Percentiles rank a stretch among this genome's conserved stretches.
These are phyloP conservation scores for Aporrectodea caliginosa DNA, from an alignment of 1,140 invertebrate genomes.

Conservation along the genomic window DNA sequence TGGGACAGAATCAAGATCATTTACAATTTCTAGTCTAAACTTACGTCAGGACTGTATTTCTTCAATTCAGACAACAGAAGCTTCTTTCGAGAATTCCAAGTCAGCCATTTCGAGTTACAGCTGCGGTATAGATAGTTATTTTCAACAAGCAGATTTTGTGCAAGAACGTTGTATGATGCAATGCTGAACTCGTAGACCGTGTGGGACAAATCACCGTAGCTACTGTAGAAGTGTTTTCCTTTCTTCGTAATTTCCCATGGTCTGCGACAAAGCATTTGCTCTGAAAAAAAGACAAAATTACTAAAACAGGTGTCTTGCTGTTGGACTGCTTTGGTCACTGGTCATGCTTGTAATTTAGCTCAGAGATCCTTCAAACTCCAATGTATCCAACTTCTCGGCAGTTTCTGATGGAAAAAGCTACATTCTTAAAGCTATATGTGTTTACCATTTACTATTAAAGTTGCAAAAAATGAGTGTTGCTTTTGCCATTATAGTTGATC, in stretches of 20 bases:
- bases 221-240: not conserved
- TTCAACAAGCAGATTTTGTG: slow-evolving; percentile 72
- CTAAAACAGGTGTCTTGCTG: too few species aligned
- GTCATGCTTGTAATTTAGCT: too few species aligned
- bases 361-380: too few species aligned
- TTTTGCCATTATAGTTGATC: too few species aligned
- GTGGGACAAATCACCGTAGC: not conserved
- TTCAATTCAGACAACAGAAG: slow-evolving; percentile 70
- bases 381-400: too few species aligned
- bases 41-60: slow-evolving; percentile 70
- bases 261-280: not conserved
- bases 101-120: slow-evolving; percentile 62
- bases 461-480: too few species aligned
- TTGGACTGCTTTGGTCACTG: too few species aligned
- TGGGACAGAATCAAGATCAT: too few species aligned
- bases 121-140: slow-evolving; percentile 71
- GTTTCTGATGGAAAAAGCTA: too few species aligned
- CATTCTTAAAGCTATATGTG: too few species aligned
- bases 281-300: not conserved
- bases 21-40: slow-evolving; percentile 39
- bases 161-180: slow-evolving; percentile 75
- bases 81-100: slow-evolving; percentile 68
- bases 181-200: slow-evolving; percentile 36
- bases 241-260: not conserved
- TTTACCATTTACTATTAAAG: too few species aligned